These are phyloP conservation scores for Danio rerio DNA, from an alignment of 2,113 vertebrate genomes.

Conservation along the genomic window DNA sequence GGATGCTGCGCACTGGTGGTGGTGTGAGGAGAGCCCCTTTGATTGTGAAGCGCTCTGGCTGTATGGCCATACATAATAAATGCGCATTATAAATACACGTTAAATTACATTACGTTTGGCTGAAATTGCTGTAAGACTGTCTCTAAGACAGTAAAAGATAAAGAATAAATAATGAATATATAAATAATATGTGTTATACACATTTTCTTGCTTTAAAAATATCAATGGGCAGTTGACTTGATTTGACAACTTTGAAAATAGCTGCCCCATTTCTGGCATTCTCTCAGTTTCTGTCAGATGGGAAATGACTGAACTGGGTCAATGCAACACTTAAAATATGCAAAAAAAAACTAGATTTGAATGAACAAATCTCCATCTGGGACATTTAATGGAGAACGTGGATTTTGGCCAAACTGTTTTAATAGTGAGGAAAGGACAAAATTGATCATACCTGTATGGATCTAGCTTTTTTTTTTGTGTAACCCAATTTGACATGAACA, in stretches of 20 bases:
- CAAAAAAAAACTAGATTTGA: slow-evolving; percentile 53
- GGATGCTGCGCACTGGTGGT: no score
- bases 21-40: no score
- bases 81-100: no score
- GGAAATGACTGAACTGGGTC: slow-evolving; percentile 67
- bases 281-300: slow-evolving; percentile 56
- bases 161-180: no score
- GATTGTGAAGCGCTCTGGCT: no score
- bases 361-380: slow-evolving; percentile 18
- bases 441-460: not conserved
- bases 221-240: slow-evolving; percentile 25
- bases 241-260: slow-evolving; percentile 65
- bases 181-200: not conserved
- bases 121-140: no score
- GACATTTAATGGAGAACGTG: slow-evolving; percentile 13
- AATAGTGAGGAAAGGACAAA: slow-evolving; percentile 2
- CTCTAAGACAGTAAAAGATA: no score
- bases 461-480: no score
- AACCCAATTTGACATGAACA: not conserved
- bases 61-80: no score
- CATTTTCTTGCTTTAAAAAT: not conserved
- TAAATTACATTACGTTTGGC: no score
- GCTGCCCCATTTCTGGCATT: slow-evolving; percentile 62
- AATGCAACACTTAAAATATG: slow-evolving; percentile 48
- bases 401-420: slow-evolving; percentile 14